Evolutionary conservation across 2,888 invertebrate genomes (phyloP), one percentile per base, ranked within the genome.

Genomic region (Campoletis raptor): DNA sequence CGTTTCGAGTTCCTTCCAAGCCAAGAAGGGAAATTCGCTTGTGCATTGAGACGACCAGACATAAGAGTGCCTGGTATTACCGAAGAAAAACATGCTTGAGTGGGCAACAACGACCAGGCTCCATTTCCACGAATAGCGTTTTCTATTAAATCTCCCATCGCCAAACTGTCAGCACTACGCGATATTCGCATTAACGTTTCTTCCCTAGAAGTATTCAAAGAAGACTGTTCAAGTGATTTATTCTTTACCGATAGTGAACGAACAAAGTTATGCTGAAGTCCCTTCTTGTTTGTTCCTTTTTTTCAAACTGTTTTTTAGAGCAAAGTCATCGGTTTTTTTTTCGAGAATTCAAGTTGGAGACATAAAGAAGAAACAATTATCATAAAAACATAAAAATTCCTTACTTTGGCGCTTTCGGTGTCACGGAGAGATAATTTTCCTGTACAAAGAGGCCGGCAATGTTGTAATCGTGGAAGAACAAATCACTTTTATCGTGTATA

Each of bases 401-500:
- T 94, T 95, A 97, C 97, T 96, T 96, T 40, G 97, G 96, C 84
- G 96, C 96, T 85, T 96, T 96, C 0, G 98, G 98, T n/a, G 95
- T 94, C 0, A 98, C 98, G 88, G 96, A 96, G 24, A 98, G 95
- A 94, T 99, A 99, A 95, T 99, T 99, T 94, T 99, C 99, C 92
- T 99, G 99, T 0, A 99, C 98, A 95, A 99, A 99, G 18, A 99
- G 95, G 1, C 99, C 98, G n/a, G 97, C 97, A 88, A 99, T 96
- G 91, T 97, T 98, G 95, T 99, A 99, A 95, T 99, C 99, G 92
- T 98, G 97, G 95, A 99, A 99, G 95, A 99, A 99, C 81, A 99
- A 95, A 93, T 98, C 97, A 81, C 97, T 96, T 94, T 97, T 98
- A 92, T 99, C 98, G 88, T 96, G 95, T 9, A 98, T 95, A 52